Base-by-base conservation (phyloP, 2,113 vertebrate genomes). In the Menura novaehollandiae region DNA sequence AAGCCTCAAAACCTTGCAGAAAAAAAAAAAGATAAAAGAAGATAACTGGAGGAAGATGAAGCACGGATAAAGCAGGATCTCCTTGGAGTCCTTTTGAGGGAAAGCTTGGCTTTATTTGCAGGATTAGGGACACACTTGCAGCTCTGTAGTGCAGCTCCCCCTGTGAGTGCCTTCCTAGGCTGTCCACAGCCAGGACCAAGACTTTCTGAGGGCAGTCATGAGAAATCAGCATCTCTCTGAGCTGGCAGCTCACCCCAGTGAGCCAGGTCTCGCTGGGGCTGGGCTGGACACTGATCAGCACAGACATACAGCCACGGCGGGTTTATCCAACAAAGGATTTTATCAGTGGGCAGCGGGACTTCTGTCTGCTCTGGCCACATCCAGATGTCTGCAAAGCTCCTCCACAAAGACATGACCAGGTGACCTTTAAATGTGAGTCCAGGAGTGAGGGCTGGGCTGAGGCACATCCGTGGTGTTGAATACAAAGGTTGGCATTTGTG, bases 321-420 rank as follows among this genome's bases (percentile, higher is more conserved):
- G 37, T 27, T 4, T 2, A 35, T 11, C 69, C 55, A 32, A 10
- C 9, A 60, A 63, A 77, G 47, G 3, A 2, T 56, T 64, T 55
- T 56, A 11, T 20, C 78, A 5, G 1, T 5, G n/a, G 28, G 11
- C 37, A 78, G 8, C 6, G 1, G 39, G 19, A 49, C 24, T 58
- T 56, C 15, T 0, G 1, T 3, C 60, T 46, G 44, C 59, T 62
- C 22, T 23, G 71, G 43, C 51, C 52, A 21, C 1, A 0, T 37
- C 71, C 55, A 47, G 49, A 17, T n/a, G 52, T 5, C 23, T 51
- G 39, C 30, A 51, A 33, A 67, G 63, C 14, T 60, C 49, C 27
- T 71, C n/a, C 62, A 17, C 47, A n/a, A 13, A 46, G 32, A 2
- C 9, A 6, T 20, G 17, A 18, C 27, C 41, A n/a, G 8, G 5